phyloP scores from a whole-genome alignment of 1,140 invertebrate genomes.

The Leptestheria dahalacensis region DNA sequence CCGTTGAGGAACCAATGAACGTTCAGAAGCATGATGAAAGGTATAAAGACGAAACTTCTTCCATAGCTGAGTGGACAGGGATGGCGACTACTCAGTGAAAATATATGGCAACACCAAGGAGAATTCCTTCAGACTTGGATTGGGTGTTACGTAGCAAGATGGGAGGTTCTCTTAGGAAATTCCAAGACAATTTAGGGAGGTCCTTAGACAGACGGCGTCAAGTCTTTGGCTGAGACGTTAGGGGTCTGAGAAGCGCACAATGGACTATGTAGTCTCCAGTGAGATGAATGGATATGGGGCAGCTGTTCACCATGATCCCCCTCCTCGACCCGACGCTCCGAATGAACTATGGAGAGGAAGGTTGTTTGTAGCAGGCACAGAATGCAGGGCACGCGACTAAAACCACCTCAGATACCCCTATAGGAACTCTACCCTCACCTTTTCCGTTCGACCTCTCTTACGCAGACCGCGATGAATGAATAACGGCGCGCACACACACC shows the following conservation, averaged over 20 bases:
- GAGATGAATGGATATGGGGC: too few species aligned
- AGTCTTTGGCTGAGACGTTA: neutral
- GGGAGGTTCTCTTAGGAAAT: neutral
- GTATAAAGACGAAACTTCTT: too few species aligned
- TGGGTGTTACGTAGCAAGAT: neutral
- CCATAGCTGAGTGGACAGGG: too few species aligned
- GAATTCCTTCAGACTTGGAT: too few species aligned
- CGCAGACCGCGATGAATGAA: neutral
- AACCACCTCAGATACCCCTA: too few species aligned
- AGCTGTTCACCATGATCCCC: neutral
- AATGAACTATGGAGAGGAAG: neutral
- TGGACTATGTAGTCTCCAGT: too few species aligned
- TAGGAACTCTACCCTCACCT: too few species aligned
- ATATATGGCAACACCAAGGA: too few species aligned
- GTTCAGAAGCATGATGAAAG: too few species aligned
- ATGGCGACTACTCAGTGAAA: too few species aligned
- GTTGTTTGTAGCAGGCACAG: neutral
- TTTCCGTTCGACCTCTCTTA: neutral
- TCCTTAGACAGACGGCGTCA: neutral
- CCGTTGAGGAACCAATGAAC: too few species aligned
- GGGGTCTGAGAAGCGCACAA: neutral
- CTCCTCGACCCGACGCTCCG: neutral
- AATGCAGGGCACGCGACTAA: neutral
- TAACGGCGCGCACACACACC: neutral
- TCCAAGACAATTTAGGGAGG: neutral